phyloP scores from a whole-genome alignment of 2,113 vertebrate species.

The Carlito syrichta region DNA sequence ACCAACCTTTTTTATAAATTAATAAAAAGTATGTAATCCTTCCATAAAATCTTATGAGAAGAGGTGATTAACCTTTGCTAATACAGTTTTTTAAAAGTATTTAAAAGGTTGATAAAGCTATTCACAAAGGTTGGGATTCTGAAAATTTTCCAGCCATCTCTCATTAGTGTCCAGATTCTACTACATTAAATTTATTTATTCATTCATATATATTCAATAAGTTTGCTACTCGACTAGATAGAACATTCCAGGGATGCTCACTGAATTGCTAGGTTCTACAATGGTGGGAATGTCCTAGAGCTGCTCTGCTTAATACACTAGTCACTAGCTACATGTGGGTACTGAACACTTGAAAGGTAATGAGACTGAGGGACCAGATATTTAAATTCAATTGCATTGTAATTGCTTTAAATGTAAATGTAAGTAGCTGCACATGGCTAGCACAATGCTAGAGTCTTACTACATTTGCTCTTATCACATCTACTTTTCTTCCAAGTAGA shows the following conservation, averaged over 20 bases:
- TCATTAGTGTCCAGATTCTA: not conserved
- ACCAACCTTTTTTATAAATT: not conserved
- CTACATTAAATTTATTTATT: not conserved
- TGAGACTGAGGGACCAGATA: not conserved
- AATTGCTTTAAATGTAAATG: slow-evolving; percentile 1
- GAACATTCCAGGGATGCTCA: not conserved
- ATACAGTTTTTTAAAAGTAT: not conserved
- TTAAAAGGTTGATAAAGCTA: not conserved
- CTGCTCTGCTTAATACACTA: not conserved
- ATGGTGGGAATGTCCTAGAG: not conserved
- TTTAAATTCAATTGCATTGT: not conserved
- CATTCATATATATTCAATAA: not conserved
- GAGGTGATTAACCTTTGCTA: not conserved
- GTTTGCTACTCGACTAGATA: not conserved
- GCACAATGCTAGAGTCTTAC: not conserved
- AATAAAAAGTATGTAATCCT: slow-evolving; percentile 1
- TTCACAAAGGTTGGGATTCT: not conserved
- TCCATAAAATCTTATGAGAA: not conserved
- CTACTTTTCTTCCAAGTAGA: not conserved
- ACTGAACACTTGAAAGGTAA: not conserved
- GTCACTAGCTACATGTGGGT: not conserved
- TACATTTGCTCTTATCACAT: not conserved
- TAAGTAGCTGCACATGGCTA: not conserved
- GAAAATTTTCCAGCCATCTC: not conserved
- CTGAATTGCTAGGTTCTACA: not conserved